Percentiles rank a stretch among this genome's conserved stretches.
phyloP scores from a whole-genome alignment of 2,888 invertebrate genomes.

The Meteorus cinctellus region DNA sequence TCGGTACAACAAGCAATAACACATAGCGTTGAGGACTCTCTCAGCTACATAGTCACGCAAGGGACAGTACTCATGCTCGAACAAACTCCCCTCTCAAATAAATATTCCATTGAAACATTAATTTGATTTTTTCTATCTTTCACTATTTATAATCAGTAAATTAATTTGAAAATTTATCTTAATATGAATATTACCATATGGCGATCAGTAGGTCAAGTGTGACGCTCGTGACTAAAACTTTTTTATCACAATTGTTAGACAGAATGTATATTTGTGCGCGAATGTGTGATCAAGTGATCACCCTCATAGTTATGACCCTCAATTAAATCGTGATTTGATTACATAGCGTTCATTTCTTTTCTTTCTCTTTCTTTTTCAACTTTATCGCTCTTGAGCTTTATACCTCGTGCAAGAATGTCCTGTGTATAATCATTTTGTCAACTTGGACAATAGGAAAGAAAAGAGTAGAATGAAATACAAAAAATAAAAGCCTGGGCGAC shows the following conservation, averaged over 20 bases:
- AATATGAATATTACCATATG: constrained; percentile 48
- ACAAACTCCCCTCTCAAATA: neutral
- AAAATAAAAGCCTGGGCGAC: constrained; percentile 41
- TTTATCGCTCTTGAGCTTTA: neutral
- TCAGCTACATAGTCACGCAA: constrained; percentile 54
- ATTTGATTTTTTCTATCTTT: constrained; percentile 17
- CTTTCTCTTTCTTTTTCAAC: neutral
- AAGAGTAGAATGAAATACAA: neutral
- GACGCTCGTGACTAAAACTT: constrained; percentile 18
- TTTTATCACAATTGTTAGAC: neutral
- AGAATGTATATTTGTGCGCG: neutral
- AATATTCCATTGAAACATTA: neutral
- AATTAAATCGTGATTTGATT: constrained; percentile 2
- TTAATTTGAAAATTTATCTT: constrained; percentile 2
- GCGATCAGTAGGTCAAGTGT: constrained; percentile 53
- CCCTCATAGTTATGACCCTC: neutral
- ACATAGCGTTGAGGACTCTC: constrained; percentile 37
- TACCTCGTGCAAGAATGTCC: constrained; percentile 5
- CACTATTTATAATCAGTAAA: neutral
- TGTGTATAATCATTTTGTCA: constrained; percentile 8
- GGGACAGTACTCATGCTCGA: constrained; percentile 29
- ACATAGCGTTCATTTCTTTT: neutral
- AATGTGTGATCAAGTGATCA: constrained; percentile 20
- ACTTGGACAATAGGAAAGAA: constrained; percentile 17
- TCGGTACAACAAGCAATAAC: constrained; percentile 16